Base-by-base conservation (phyloP, 2,113 vertebrate genomes). In the sheep (Ovis aries) region DNA sequence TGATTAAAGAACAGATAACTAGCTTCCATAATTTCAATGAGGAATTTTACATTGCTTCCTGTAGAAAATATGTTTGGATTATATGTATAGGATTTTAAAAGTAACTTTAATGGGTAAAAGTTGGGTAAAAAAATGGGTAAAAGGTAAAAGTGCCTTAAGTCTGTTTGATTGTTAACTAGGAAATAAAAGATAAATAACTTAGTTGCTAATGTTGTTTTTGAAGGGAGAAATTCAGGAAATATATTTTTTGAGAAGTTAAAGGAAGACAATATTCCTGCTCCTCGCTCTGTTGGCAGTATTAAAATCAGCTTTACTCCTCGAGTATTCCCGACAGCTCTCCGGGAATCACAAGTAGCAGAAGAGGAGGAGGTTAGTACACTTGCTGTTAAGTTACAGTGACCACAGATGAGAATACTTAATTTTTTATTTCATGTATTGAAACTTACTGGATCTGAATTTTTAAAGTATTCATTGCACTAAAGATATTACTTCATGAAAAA, bases 301-400 rank as follows among this genome's bases (percentile, higher is more conserved):
- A 90, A 98, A 94, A 98, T 99, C 97, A 98, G 92, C 16, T 99
- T 99, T 77, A 99, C 99, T 0, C 99, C 99, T 29, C 98, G 99
- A 16, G 99, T 99, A 43, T 99, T 99, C 96, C 99, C 99, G 29
- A 99, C 99, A 3, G 99, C 99, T 6, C 98, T 99, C 25, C 98
- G 99, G 82, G 99, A 99, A 97, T 99, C 99, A 25, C 98, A 97
- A 0, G 33, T 99, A 0, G 98, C 98, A 10, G 99, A 99, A 97
- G 99, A 99, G 84, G 99, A 99, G 83, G 99, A 99, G 99, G 99
- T 99, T 93, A 94, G 82, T 50, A 29, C 36, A 55, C 11, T n/a
- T 94, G 15, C 45, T 59, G 60, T 60, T 14, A 94, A 94, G 50
- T 57, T 67, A 23, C 13, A 77, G 1, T 60, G 77, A 57, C 8